Percentiles rank a stretch among this genome's conserved stretches.
These are phyloP conservation scores for Platanista minor DNA, from an alignment of 2,113 vertebrate species.

Conservation along the genomic window DNA sequence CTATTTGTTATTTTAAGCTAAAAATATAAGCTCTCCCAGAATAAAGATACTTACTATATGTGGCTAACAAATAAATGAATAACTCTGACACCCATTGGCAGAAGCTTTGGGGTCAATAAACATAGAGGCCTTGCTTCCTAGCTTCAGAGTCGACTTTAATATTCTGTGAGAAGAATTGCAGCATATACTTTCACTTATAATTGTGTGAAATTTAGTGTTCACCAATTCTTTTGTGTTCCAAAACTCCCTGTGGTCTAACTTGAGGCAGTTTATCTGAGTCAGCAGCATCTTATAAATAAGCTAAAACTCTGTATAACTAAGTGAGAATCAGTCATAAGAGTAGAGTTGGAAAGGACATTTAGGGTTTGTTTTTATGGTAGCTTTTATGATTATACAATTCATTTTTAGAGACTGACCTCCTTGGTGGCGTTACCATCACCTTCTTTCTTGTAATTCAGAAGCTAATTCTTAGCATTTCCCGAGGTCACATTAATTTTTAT, in stretches of 20 bases:
- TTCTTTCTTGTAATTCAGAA: neutral
- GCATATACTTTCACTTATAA: neutral
- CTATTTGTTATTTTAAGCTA: neutral
- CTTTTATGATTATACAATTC: neutral
- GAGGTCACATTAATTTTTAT: neutral
- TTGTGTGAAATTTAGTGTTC: neutral
- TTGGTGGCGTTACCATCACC: neutral
- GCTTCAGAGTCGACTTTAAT: neutral
- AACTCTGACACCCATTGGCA: neutral
- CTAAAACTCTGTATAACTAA: neutral
- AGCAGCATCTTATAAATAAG: slow-evolving; percentile 26
- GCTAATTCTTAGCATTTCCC: neutral
- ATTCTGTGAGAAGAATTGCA: neutral
- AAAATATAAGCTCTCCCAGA: neutral
- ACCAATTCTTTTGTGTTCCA: neutral
- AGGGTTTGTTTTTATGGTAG: neutral
- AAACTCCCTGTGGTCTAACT: neutral
- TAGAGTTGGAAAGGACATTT: neutral
- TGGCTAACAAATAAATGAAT: neutral
- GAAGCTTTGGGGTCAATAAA: neutral
- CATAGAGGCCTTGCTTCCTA: neutral
- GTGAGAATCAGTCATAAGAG: neutral
- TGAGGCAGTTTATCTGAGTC: neutral
- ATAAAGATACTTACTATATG: neutral
- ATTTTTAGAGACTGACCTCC: neutral